Base-by-base conservation (phyloP, 2,888 invertebrate genomes). In the Dryomyza anilis region DNA sequence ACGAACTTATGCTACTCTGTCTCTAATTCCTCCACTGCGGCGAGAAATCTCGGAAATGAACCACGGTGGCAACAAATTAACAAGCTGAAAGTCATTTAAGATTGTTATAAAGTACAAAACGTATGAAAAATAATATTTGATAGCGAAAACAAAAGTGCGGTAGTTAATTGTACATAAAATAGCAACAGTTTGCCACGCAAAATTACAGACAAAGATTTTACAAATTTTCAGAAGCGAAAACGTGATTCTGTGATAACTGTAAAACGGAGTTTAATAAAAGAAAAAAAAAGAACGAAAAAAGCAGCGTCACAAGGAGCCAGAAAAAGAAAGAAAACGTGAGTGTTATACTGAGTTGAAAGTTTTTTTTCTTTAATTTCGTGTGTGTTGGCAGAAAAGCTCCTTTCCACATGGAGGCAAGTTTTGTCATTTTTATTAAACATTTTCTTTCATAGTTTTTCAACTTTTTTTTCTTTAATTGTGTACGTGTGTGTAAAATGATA, bases 241-340 rank as follows among this genome's bases (percentile, higher is more conserved):
- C 46, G 30, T 46, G 46, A 58, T 46, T 46, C 30, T 46, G 46
- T 45, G 46, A 45, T 30, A 46, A 46, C 46, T 46, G 45, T 30
- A 58, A 58, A 58, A 58, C 58, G 36, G 33, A 36, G 55, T 55
- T 55, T n/a, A n/a, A n/a, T n/a, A n/a, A n/a, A n/a, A n/a, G n/a
- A 55, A 29, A 52, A 12, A 46, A 21, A 45, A 58, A 19, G 25
- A 46, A 14, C 29, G 27, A 58, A 30, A 45, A 3, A 7, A 58
- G 19, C 6, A 29, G 27, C 10, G 29, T 14, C 30, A 58, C 58
- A 21, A 58, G 45, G 21, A 30, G 46, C 46, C 16, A 58, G 58
- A 58, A 43, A 43, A 25, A 27, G 57, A 45, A 46, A 58, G 55
- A 36, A 58, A 46, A 58, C 30, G 58, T 58, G 58, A 58, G 58